These are phyloP conservation scores for Leptinotarsa peninsularis DNA, from an alignment of 2,888 invertebrate species.

Conservation along the genomic window DNA sequence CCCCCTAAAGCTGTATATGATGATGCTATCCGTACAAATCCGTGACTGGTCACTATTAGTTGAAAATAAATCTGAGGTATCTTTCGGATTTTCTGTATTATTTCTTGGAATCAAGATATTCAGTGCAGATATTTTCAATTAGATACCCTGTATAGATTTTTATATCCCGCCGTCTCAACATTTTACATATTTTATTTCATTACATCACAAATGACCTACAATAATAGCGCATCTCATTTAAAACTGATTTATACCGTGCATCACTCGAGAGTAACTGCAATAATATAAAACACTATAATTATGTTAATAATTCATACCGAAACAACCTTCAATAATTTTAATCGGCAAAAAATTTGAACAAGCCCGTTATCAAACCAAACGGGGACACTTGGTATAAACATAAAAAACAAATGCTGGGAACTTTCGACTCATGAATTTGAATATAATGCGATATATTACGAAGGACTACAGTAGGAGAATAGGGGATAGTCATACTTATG, in stretches of 20 bases:
- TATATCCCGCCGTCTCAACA: neutral
- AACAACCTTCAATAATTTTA: conserved; percentile 3
- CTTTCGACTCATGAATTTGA: neutral
- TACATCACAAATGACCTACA: neutral
- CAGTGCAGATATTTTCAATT: too few relatives aligned
- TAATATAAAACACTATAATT: conserved; percentile 5
- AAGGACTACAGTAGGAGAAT: neutral
- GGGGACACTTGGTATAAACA: neutral
- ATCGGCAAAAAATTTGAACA: neutral
- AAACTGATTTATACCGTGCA: neutral
- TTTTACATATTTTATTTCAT: neutral
- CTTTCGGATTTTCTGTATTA: too few relatives aligned
- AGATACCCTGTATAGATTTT: neutral
- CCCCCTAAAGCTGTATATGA: too few relatives aligned
- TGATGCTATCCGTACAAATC: too few relatives aligned
- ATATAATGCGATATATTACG: neutral
- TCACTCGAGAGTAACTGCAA: conserved; percentile 2
- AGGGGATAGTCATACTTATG: neutral
- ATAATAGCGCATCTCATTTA: neutral
- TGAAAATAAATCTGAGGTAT: too few relatives aligned
- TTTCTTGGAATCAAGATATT: too few relatives aligned
- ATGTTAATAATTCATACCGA: conserved; percentile 2
- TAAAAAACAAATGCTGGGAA: neutral
- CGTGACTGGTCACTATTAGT: too few relatives aligned
- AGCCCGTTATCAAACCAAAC: neutral